Percentiles rank a stretch among this genome's conserved stretches.
phyloP scores from a whole-genome alignment of 2,888 invertebrate genomes.

The Lasius platythorax region DNA sequence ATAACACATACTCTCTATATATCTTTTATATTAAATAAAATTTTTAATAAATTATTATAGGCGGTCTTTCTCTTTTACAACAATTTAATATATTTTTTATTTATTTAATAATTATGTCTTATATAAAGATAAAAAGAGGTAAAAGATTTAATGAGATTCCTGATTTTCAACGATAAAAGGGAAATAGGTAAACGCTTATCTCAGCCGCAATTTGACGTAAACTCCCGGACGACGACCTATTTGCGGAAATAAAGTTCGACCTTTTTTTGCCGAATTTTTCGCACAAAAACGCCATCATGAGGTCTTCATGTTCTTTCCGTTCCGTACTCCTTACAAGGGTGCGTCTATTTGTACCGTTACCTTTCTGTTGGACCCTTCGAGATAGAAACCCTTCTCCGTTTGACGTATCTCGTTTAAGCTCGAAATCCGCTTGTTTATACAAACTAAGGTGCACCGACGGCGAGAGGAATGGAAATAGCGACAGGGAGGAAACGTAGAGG shows the following conservation, averaged over 20 bases:
- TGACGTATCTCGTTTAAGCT: conserved; percentile 79
- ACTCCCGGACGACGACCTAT: conserved; percentile 60
- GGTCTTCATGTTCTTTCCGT: conserved; percentile 63
- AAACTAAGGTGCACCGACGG: conserved; percentile 75
- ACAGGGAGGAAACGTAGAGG: conserved; percentile 16
- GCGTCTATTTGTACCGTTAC: conserved; percentile 39
- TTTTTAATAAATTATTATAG: not conserved
- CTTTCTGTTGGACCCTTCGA: conserved; percentile 62
- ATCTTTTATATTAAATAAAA: not conserved
- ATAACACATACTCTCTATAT: not conserved
- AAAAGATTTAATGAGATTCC: not conserved
- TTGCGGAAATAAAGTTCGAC: conserved; percentile 68
- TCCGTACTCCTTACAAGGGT: conserved; percentile 45
- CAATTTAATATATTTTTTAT: not conserved
- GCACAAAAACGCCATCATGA: conserved; percentile 75
- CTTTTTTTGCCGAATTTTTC: conserved; percentile 75
- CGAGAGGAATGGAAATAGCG: conserved; percentile 54
- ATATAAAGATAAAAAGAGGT: not conserved
- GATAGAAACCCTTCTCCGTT: conserved; percentile 66
- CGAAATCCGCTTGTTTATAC: conserved; percentile 83
- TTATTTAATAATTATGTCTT: not conserved
- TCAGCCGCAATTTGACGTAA: not conserved
- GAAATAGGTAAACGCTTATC: conserved; percentile 4
- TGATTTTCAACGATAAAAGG: not conserved
- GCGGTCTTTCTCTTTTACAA: not conserved